Base-by-base conservation (phyloP, 1,140 invertebrate genomes). In the Bradynema listronoti region DNA sequence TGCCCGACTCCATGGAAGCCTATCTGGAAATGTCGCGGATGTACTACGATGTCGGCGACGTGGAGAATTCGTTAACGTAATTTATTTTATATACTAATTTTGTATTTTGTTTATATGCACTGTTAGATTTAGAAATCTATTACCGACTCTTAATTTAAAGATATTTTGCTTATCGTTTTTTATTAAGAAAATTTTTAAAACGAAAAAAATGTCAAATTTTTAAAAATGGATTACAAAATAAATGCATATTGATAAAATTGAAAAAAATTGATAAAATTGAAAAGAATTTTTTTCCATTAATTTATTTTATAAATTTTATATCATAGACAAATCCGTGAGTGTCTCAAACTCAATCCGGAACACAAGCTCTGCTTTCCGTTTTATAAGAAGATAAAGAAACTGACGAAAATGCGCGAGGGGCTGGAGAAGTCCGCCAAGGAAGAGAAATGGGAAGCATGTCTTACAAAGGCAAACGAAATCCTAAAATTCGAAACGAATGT, bases 281-380 rank as follows among this genome's bases (percentile, higher is more conserved):
- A n/a, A n/a, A n/a, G n/a, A n/a, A n/a, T n/a, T 7, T 29, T 24
- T 29, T n/a, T 39, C 36, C 24, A 69, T 5, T 51, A 27, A 39
- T 29, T 58, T 50, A 9, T 14, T 25, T 51, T 39, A 39, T 11
- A 11, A 39, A 39, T 11, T n/a, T 39, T 39, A 39, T 4, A 39
- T 58, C 82, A 30, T 68, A 86, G 87, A 79, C 88, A 94, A 82
- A 87, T 97, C 65, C 84, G 94, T 24, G 92, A 98, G 80, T 99
- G 95, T 80, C 83, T 99, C 7, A 95, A 94, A 81, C 81, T 96
- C 25, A 94, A 99, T 82, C 91, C 92, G 0, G 95, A 99, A 72
- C 91, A 99, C 79, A 91, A 93, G 80, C 82, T 87, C 58, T 99
- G 94, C 81, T 92, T 84, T 86, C 84, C 87, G n/a, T 86, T 93